Evolutionary conservation across 2,113 vertebrate species (phyloP).

Genomic region (Poecile atricapillus): DNA sequence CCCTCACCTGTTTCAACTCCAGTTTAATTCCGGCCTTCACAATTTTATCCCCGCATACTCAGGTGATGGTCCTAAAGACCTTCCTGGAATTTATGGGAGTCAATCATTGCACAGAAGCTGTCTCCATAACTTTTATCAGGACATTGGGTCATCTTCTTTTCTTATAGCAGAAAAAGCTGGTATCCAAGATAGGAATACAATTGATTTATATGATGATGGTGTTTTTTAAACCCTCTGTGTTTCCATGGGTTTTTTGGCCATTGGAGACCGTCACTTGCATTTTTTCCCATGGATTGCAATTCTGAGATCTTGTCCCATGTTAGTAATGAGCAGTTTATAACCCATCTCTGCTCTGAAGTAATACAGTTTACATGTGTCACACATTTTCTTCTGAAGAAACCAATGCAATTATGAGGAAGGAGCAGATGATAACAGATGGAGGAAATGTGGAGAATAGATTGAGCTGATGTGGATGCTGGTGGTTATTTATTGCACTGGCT

Average conservation of each 20-base stretch:
- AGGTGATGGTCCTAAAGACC: neutral
- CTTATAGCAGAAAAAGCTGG: neutral
- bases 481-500: neutral
- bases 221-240: neutral
- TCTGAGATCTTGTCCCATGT: neutral
- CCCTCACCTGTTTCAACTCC: neutral
- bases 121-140: neutral
- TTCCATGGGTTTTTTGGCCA: neutral
- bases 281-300: neutral
- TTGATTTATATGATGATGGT: fast-evolving
- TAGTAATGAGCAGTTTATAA: neutral
- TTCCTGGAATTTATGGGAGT: neutral
- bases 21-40: neutral
- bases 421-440: neutral
- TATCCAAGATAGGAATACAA: neutral
- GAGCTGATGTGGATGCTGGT: neutral
- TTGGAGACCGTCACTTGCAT: neutral
- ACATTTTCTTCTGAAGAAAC: neutral
- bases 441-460: neutral
- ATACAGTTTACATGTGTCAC: neutral
- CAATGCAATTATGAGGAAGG: neutral
- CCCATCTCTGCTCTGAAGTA: neutral
- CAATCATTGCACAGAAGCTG: neutral
- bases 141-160: neutral
- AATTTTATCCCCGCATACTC: neutral